A percentile compares a stretch with the other conserved stretches of the same genome.
These are phyloP conservation scores for Stenotaenia linearis DNA, from an alignment of 2,888 invertebrate species.

Conservation along the genomic window DNA sequence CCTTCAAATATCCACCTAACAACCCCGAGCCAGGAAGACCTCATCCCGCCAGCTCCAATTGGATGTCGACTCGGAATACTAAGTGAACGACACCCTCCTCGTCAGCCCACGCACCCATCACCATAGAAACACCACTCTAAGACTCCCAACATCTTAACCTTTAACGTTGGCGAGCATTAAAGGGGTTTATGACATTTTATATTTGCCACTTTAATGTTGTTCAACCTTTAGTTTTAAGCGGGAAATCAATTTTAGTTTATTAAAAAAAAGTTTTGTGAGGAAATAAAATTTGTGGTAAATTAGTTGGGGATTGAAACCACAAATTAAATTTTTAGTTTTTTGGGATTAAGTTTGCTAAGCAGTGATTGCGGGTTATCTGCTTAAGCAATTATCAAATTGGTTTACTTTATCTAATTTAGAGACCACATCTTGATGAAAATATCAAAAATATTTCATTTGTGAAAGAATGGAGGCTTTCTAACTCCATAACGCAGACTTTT, in stretches of 20 bases:
- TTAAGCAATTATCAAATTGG: too few species aligned
- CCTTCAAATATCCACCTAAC: conserved; percentile 21
- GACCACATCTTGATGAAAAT: too few species aligned
- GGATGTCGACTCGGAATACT: conserved; percentile 20
- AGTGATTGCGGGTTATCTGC: too few species aligned
- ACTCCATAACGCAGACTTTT: too few species aligned
- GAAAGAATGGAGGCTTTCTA: too few species aligned
- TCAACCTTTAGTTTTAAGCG: not conserved
- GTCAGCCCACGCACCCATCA: not conserved
- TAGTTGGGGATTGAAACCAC: not conserved
- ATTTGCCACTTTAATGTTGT: not conserved
- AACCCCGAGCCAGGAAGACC: conserved; percentile 17
- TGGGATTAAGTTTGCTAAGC: not conserved
- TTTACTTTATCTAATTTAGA: too few species aligned
- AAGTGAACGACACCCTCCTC: conserved; percentile 16
- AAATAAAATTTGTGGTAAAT: too few species aligned
- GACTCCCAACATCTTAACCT: not conserved
- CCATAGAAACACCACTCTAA: not conserved
- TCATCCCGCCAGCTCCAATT: conserved; percentile 21
- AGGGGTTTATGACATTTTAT: not conserved
- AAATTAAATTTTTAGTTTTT: not conserved
- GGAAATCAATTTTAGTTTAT: not conserved
- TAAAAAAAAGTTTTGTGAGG: not conserved
- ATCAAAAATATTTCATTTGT: too few species aligned
- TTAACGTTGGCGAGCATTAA: not conserved